Evolutionary conservation across 2,888 invertebrate species (phyloP).

Genomic region (Pandemis cinnamomeana): DNA sequence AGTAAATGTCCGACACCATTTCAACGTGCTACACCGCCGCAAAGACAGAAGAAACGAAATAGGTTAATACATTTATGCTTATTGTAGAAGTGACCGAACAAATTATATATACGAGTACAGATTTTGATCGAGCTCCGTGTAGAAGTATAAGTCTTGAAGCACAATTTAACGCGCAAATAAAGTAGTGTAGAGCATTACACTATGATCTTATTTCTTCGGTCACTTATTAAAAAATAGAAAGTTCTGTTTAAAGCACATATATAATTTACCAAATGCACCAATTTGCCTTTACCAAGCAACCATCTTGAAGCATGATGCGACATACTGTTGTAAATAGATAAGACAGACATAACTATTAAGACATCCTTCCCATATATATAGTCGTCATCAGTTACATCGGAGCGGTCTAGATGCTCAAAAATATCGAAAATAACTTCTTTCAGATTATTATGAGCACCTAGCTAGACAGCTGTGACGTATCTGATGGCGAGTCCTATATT

Average conservation of each 20-base stretch:
- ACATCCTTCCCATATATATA: conserved; percentile 14
- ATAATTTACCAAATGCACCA: conserved; percentile 72
- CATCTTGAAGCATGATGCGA: conserved; percentile 69
- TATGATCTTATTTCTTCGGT: conserved; percentile 12
- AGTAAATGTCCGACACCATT: conserved; percentile 90
- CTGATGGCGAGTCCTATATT: neutral
- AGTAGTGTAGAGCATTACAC: too few relatives aligned
- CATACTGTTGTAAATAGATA: conserved; percentile 41
- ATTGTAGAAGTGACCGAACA: conserved; percentile 20
- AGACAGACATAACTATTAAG: conserved; percentile 26
- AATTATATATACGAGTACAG: neutral
- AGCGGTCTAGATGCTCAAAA: too few relatives aligned
- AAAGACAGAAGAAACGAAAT: conserved; percentile 79
- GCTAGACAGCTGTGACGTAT: too few relatives aligned
- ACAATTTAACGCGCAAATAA: too few relatives aligned
- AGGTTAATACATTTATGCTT: conserved; percentile 69
- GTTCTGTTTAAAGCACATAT: conserved; percentile 54
- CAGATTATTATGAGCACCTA: too few relatives aligned
- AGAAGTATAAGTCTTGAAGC: neutral
- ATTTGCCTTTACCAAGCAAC: conserved; percentile 69
- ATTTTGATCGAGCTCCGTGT: neutral
- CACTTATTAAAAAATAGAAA: conserved; percentile 21
- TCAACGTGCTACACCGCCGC: conserved; percentile 88
- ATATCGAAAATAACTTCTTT: too few relatives aligned
- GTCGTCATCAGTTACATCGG: too few relatives aligned